phyloP scores from a whole-genome alignment of 2,888 invertebrate genomes.

The Bedellia somnulentella region DNA sequence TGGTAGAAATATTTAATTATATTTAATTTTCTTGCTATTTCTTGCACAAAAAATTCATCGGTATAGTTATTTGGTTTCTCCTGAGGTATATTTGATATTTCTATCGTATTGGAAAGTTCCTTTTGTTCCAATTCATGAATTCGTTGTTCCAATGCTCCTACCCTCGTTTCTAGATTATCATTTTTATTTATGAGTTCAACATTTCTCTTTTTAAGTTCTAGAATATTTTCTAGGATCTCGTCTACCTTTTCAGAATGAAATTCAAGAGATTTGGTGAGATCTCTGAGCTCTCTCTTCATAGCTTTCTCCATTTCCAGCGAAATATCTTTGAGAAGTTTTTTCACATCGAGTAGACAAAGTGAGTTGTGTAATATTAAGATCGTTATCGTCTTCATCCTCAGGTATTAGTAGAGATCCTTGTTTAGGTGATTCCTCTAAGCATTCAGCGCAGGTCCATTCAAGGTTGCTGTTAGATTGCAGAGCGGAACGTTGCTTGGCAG shows the following conservation, averaged over 20 bases:
- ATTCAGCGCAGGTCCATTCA: constrained; percentile 1
- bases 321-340: constrained; percentile 1
- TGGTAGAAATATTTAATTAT: background rate
- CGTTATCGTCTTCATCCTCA: background rate
- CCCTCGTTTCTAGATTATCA: background rate
- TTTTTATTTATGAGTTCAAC: background rate
- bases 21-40: background rate
- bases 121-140: background rate
- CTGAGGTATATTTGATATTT: background rate
- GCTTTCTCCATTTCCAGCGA: background rate
- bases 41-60: too few relatives aligned
- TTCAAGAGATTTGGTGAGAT: background rate
- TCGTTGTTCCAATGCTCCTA: background rate
- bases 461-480: background rate
- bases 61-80: background rate
- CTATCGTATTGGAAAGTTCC: background rate
- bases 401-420: background rate
- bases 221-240: background rate
- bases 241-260: background rate
- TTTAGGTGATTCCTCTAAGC: background rate
- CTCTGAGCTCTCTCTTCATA: background rate
- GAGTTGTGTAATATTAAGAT: background rate
- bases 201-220: background rate
- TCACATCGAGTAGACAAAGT: background rate
- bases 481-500: background rate